These are phyloP conservation scores for Circaetus gallicus DNA, from an alignment of 2,113 vertebrate genomes.

Conservation along the genomic window DNA sequence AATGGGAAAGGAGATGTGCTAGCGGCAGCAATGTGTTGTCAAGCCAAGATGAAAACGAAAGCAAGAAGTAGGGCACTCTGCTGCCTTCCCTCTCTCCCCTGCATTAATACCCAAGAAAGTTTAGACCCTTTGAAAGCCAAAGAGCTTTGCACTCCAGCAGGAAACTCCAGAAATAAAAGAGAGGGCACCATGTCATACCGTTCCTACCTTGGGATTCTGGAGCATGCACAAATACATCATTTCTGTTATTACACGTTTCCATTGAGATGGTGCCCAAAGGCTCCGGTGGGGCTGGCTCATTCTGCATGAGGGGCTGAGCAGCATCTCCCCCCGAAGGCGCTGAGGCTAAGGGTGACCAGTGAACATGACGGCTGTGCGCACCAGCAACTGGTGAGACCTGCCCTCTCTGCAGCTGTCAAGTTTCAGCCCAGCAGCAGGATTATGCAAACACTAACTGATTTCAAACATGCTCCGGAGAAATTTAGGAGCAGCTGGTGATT, in stretches of 20 bases:
- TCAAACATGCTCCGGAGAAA: not conserved
- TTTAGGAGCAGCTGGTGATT: slow-evolving; percentile 12
- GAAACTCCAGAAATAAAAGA: not conserved
- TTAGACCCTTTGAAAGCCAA: not conserved
- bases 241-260: not conserved
- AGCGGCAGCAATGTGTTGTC: not conserved
- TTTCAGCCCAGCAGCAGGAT: not conserved
- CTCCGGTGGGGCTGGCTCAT: not conserved
- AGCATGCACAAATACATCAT: not conserved
- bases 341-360: not conserved
- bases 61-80: slow-evolving; percentile 2
- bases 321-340: accelerated
- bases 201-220: not conserved
- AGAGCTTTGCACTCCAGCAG: not conserved
- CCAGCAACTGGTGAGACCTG: not conserved
- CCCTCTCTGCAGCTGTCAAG: not conserved
- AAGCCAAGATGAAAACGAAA: slow-evolving; percentile 1
- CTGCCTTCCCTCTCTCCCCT: not conserved
- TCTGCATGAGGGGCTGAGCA: not conserved
- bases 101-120: not conserved
- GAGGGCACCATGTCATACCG: accelerated
- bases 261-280: not conserved
- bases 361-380: accelerated
- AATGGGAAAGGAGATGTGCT: not conserved
- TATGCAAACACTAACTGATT: not conserved